Evolutionary conservation across 2,797 vertebrate species (phyloP).

Genomic region (Sebastes iracundus): DNA sequence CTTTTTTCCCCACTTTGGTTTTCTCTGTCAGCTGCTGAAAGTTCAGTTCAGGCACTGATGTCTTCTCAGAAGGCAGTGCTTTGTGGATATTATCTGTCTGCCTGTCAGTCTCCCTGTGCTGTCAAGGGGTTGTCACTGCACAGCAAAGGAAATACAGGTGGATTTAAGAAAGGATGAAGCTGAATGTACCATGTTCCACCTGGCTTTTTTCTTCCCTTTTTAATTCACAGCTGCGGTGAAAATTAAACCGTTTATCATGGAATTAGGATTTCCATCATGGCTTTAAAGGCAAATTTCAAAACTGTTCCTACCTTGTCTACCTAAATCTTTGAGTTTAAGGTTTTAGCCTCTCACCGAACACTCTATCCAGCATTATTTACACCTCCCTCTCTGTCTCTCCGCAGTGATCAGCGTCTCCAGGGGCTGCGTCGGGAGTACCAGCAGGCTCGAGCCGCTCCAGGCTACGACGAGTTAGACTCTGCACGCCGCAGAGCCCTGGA

Average conservation of each 20-base stretch:
- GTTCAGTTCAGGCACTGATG: conserved; percentile 36
- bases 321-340: background rate
- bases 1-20: background rate
- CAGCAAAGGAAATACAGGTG: background rate
- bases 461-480: conserved; percentile 68
- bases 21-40: conserved; percentile 36
- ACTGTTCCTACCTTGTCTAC: background rate
- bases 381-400: background rate
- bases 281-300: too few species aligned
- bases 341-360: background rate
- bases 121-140: conserved; percentile 21
- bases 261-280: too few species aligned
- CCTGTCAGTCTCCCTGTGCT: conserved; percentile 42
- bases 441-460: conserved; percentile 52
- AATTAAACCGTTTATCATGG: background rate
- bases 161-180: conserved; percentile 28
- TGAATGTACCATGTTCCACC: background rate
- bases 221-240: background rate
- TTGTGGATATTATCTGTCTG: conserved; percentile 58
- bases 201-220: background rate
- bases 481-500: conserved; percentile 67
- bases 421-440: conserved; percentile 56
- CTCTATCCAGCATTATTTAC: background rate
- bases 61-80: conserved; percentile 40
- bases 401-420: conserved; percentile 57